A percentile compares a stretch with the other conserved stretches of the same genome.
phyloP scores from a whole-genome alignment of 2,888 invertebrate genomes.

The Parnassius orleans region DNA sequence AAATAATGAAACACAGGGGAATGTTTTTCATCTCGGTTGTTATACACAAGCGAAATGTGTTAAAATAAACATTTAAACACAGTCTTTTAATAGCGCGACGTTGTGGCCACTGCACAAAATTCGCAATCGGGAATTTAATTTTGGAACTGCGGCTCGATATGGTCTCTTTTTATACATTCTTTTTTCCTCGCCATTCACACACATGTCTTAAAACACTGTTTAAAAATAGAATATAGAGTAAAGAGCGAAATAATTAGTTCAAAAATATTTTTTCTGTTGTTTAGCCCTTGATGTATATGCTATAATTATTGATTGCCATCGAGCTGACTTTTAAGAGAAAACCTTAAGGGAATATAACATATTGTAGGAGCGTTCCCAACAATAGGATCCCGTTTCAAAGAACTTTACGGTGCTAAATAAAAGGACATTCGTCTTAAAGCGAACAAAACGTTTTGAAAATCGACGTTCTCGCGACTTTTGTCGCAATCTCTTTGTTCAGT shows the following conservation, averaged over 20 bases:
- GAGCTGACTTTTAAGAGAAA: constrained; percentile 52
- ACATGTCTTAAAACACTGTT: constrained; percentile 59
- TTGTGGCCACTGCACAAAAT: constrained; percentile 71
- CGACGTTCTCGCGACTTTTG: constrained; percentile 66
- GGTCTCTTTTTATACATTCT: constrained; percentile 67
- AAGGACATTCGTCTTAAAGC: constrained; percentile 55
- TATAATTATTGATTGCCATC: constrained; percentile 47
- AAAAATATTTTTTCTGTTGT: background rate
- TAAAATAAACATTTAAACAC: constrained; percentile 77
- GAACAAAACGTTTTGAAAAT: constrained; percentile 66
- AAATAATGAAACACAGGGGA: constrained; percentile 79
- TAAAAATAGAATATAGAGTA: constrained; percentile 43
- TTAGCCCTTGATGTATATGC: constrained; percentile 4
- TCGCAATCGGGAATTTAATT: constrained; percentile 65
- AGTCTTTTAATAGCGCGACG: constrained; percentile 74
- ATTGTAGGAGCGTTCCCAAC: constrained; percentile 48
- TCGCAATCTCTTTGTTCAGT: constrained; percentile 68
- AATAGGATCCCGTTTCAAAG: constrained; percentile 71
- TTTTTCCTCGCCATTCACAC: constrained; percentile 44
- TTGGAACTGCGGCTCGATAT: constrained; percentile 57
- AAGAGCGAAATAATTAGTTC: background rate
- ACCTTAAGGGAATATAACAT: constrained; percentile 34
- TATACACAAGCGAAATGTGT: constrained; percentile 78
- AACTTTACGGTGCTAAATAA: constrained; percentile 58
- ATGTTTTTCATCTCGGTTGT: constrained; percentile 79